A percentile compares a stretch with the other conserved stretches of the same genome.
Evolutionary conservation across 1,140 invertebrate species (phyloP).

Genomic region (Papilio glaucus): DNA sequence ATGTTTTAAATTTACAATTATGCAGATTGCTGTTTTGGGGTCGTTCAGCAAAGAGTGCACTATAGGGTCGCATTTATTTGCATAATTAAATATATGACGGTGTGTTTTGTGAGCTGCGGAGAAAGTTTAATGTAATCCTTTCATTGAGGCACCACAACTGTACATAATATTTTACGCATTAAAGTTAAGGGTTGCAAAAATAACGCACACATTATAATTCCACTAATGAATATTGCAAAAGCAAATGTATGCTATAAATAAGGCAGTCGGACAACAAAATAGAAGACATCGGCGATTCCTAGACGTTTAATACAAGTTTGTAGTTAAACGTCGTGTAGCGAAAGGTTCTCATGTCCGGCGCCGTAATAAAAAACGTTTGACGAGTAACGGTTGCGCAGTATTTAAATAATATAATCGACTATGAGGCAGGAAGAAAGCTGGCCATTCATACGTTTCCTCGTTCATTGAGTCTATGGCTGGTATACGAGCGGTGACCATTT

Average conservation of each 20-base stretch:
- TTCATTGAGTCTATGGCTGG: conserved; percentile 72
- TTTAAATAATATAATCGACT: conserved; percentile 79
- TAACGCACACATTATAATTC: background rate
- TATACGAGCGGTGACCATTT: conserved; percentile 75
- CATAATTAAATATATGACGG: conserved; percentile 55
- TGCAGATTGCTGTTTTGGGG: conserved; percentile 60
- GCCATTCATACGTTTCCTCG: conserved; percentile 78
- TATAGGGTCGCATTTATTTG: conserved; percentile 62
- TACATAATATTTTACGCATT: conserved; percentile 11
- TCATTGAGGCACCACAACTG: conserved; percentile 5
- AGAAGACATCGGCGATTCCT: conserved; percentile 18
- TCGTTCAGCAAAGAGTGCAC: conserved; percentile 44
- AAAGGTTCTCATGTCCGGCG: conserved; percentile 73
- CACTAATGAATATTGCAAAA: conserved; percentile 5
- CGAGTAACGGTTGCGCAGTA: conserved; percentile 68
- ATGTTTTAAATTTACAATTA: conserved; percentile 70
- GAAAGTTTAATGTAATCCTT: conserved; percentile 35
- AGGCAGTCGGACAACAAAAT: background rate
- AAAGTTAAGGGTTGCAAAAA: too few species aligned
- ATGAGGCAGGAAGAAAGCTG: conserved; percentile 69
- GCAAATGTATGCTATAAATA: background rate
- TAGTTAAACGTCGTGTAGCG: background rate
- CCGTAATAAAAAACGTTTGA: conserved; percentile 69
- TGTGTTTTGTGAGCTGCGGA: conserved; percentile 38
- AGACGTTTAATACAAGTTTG: conserved; percentile 9